Evolutionary conservation across 2,888 invertebrate species (phyloP), one percentile per base, ranked within the genome.

Genomic region (Mystacides longicornis): DNA sequence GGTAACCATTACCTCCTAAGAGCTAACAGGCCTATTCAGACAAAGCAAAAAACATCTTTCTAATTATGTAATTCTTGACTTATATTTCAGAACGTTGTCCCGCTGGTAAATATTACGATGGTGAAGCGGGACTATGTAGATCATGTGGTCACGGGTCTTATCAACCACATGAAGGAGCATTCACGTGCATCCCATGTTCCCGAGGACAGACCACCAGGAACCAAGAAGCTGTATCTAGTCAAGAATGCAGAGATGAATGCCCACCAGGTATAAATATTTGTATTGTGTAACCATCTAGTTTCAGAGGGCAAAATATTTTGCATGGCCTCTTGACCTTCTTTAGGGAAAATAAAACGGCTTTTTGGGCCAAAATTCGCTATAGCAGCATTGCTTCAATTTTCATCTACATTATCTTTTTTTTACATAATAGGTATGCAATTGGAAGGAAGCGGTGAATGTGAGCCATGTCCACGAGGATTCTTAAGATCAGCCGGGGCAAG

Each of bases 141-240:
- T 88, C 89, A 62, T 97, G 97, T 68, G 95, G 96, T 1, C 90
- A 93, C 67, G 96, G 96, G 1, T 93, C 92, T 67, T 97, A 87
- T 71, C 97, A 95, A 68, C 85, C 93, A 0, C 82, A 84, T 33
- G 93, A 94, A 71, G 94, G 94, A 1, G 87, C 94, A 49, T 94
- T 95, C 75, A 81, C 86, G 1, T 95, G 95, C 67, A 77, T 87
- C 53, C 79, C 93, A 1, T 96, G 96, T 66, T 92, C 93, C 0
- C 77, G 92, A 50, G 94, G 93, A 7, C 90, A 93, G 68, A 96
- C 95, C 1, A 97, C 97, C 0, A 80, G 93, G 50, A 91, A 91
- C 2, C 86, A 85, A 4, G 95, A 94, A 67, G 93, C 94, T 0
- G 89, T 91, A 0, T 91, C 93, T 0, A 80, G 81, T 54, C 86